Base-by-base conservation (phyloP, 2,888 invertebrate genomes). In the Brachyptera putata region DNA sequence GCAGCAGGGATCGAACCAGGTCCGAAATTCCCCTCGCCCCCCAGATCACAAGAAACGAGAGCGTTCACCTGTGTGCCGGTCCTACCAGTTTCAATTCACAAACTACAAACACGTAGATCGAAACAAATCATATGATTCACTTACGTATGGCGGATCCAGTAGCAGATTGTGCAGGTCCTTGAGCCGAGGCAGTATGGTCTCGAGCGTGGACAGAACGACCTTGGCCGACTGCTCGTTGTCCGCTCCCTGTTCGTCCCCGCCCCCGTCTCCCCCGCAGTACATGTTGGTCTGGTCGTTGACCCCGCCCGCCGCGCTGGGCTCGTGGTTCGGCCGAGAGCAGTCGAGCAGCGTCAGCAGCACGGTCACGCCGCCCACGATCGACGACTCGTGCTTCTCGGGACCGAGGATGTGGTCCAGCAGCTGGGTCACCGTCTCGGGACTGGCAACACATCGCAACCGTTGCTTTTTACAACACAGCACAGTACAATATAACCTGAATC, bases 281-380 rank as follows among this genome's bases (percentile, higher is more conserved):
- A 24, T 5, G 14, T 50, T 50, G 22, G 16, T 24, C 21, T 37
- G 37, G 9, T 56, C 56, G 14, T 50, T 50, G 22, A 14, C 39
- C 21, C 25, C 21, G 11, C 41, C 56, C 9, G 11, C 41, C 5
- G 14, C n/a, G 14, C 14, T 24, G 43, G 30, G 13, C 41, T 56
- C 56, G 25, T 21, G 16, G 2, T 9, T n/a, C 7, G 46, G 46
- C 14, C 46, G 41, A n/a, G 41, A 53, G n/a, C 53, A 53, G 30
- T 83, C 83, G 68, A 90, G 77, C 69, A 91, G 79, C 66, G 84
- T 82, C 71, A 90, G 82, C 74, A 92, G 82, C 73, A 92, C 85
- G 75, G 84, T 83, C 70, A 91, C 84, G 71, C 91, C 91, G 75
- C 87, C 86, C 65, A 88, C 83, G 69, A 92, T 83, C 70, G 87